Evolutionary conservation across 2,797 vertebrate species (phyloP).

Genomic region (Bradypodion pumilum): DNA sequence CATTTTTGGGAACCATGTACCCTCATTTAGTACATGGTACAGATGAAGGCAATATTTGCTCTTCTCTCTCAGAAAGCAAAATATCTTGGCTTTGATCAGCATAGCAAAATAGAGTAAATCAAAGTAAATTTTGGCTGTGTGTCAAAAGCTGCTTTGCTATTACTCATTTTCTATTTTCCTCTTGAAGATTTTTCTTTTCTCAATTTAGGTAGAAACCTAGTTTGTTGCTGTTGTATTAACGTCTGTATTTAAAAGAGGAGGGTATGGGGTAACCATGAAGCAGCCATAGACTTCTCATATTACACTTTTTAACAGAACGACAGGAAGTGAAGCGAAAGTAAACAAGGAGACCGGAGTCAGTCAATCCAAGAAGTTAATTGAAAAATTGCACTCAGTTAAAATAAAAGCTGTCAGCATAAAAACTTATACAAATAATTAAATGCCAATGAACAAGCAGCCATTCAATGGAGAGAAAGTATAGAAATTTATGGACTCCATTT

Average conservation of each 20-base stretch:
- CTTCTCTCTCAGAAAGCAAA: background rate
- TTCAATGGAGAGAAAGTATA: constrained; percentile 65
- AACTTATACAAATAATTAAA: constrained; percentile 41
- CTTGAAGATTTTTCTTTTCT: background rate
- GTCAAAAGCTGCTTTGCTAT: background rate
- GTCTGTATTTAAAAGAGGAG: background rate
- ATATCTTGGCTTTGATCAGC: background rate
- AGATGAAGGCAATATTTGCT: background rate
- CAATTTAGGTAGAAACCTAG: background rate
- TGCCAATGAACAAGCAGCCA: constrained; percentile 66
- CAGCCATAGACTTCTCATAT: constrained; percentile 32
- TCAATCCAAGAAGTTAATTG: constrained; percentile 66
- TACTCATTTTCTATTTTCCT: background rate
- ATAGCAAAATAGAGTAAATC: background rate
- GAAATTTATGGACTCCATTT: constrained; percentile 66
- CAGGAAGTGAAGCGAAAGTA: constrained; percentile 62
- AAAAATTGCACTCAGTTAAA: constrained; percentile 59
- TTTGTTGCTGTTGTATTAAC: background rate
- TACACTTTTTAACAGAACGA: constrained; percentile 27
- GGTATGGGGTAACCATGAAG: constrained; percentile 13
- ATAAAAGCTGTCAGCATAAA: constrained; percentile 65
- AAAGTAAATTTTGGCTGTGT: background rate
- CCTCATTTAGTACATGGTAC: background rate
- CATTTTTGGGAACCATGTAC: background rate
- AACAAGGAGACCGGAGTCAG: constrained; percentile 60